phyloP scores from a whole-genome alignment of 2,888 invertebrate genomes.

The Lasioglossum marginatum region DNA sequence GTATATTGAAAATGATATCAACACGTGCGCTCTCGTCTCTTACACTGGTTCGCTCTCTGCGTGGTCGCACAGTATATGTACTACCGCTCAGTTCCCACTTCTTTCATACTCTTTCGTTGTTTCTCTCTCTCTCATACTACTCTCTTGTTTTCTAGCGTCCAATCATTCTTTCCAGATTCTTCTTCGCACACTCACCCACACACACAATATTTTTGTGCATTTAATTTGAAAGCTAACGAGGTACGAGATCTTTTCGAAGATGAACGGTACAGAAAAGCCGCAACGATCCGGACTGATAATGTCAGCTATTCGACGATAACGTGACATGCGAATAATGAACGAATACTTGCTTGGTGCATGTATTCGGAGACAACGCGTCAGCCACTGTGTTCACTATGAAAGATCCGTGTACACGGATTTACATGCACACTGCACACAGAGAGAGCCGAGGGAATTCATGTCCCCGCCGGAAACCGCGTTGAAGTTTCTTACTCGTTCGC shows the following conservation, averaged over 20 bases:
- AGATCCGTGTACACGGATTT: background rate
- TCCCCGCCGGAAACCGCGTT: constrained; percentile 1
- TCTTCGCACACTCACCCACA: no score
- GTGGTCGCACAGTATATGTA: no score
- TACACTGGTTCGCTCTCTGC: no score
- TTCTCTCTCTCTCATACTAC: no score
- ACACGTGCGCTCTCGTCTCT: no score
- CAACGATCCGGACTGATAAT: background rate
- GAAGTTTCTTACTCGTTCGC: background rate
- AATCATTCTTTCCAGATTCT: no score
- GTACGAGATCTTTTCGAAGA: background rate
- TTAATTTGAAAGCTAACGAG: no score
- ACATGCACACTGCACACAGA: background rate
- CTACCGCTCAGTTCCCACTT: no score
- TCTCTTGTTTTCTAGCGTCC: no score
- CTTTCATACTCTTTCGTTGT: no score
- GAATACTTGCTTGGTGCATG: background rate
- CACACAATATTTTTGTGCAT: no score
- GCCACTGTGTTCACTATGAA: background rate
- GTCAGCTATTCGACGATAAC: background rate
- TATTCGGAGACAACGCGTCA: background rate
- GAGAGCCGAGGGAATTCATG: background rate
- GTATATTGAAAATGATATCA: no score
- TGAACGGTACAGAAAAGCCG: background rate
- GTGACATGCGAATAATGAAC: background rate